Evolutionary conservation across 2,888 invertebrate species (phyloP), one percentile per base, ranked within the genome.

Genomic region (Caenorhabditis becei): DNA sequence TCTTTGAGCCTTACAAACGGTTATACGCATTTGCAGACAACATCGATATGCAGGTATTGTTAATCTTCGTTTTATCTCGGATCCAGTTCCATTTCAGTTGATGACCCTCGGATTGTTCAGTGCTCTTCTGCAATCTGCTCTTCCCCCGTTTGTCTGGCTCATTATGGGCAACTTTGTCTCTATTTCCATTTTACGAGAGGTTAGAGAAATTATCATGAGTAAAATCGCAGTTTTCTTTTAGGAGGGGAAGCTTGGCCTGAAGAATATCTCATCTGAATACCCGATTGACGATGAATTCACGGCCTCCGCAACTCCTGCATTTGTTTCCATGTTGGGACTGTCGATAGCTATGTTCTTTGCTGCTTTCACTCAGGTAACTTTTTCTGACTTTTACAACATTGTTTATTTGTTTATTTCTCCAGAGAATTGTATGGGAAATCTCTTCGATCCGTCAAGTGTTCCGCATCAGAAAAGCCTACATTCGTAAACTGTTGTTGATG

Each of bases 111-210:
- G 90, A 10, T 24, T 90, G 14, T 41, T 89, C 37, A 82, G 87
- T 74, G 86, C 88, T 10, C 77, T 90, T 1, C 66, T 90, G 1
- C 90, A 90, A 71, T 86, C 90, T 23, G 83, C 83, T 7, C 80
- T 90, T 24, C 90, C 90, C n/a, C 90, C 90, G 3, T 88, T 90
- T 71, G 88, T 89, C 0, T 90, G 90, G 90, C 83, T 89, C 28
- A 80, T 89, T 58, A 89, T 90, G 89, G 90, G 90, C 37, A 85
- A 88, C 70, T 90, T 90, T 77, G 87, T 90, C 0, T 85, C 88
- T 5, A 74, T 85, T 18, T 86, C 88, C 10, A 88, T 89, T 69
- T 53, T 83, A 16, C 71, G 88, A 63, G 88, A 88, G 74, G 87
- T 88, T 11, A 41, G 53, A 35, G 5, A 35, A 35, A 4, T 44